phyloP scores from a whole-genome alignment of 2,888 invertebrate genomes.

The Bibio marci region DNA sequence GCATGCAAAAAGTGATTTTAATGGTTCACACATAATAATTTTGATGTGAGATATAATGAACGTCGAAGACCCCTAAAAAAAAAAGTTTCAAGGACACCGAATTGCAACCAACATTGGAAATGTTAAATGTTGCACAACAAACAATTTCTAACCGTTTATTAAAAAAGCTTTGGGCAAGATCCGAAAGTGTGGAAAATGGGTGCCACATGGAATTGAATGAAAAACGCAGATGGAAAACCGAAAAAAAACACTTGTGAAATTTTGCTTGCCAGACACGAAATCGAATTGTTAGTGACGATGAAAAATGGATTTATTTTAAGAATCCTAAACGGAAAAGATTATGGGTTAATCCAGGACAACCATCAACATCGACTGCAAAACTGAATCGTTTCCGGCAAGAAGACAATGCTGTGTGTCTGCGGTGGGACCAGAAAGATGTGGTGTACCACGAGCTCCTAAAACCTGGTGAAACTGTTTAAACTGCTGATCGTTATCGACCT shows the following conservation, averaged over 20 bases:
- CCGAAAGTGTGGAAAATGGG: background rate
- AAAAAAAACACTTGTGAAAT: no score
- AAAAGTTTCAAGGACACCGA: slow-evolving; percentile 5
- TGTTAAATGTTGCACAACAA: no score
- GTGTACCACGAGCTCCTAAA: background rate
- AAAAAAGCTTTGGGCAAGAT: no score
- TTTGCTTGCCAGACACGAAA: background rate
- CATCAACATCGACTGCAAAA: slow-evolving; percentile 1
- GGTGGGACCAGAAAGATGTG: slow-evolving; percentile 2
- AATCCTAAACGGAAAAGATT: slow-evolving; percentile 3
- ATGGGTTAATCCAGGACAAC: slow-evolving; percentile 3
- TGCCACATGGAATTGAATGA: background rate
- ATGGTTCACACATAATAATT: slow-evolving; percentile 3
- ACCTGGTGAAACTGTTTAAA: background rate
- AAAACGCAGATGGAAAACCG: background rate
- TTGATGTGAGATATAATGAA: slow-evolving; percentile 1
- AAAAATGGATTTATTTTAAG: background rate
- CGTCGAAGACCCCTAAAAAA: background rate
- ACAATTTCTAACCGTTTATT: no score
- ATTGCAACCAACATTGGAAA: slow-evolving; percentile 4
- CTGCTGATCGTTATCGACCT: background rate
- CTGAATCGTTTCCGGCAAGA: background rate
- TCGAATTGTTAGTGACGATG: background rate
- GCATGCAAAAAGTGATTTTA: slow-evolving; percentile 1
- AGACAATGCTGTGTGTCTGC: slow-evolving; percentile 3